Evolutionary conservation across 2,888 invertebrate genomes (phyloP).

Genomic region (Tipula unca): DNA sequence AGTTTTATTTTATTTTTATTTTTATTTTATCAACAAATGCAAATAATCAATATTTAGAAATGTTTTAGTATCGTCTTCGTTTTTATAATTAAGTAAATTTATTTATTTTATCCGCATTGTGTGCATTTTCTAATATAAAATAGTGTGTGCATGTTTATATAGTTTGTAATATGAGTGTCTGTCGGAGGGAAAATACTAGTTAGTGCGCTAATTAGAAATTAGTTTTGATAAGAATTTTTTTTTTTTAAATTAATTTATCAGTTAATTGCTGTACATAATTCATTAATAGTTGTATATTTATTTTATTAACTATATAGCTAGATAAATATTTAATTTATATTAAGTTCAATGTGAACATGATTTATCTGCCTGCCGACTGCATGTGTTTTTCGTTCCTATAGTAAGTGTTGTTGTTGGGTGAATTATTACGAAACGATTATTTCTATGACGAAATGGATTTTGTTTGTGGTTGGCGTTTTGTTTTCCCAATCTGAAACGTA

Average conservation of each 20-base stretch:
- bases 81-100: neutral
- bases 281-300: too few species aligned
- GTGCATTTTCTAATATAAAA: neutral
- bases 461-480: too few species aligned
- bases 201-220: neutral
- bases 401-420: too few species aligned
- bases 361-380: too few species aligned
- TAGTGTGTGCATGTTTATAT: neutral
- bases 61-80: neutral
- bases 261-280: neutral
- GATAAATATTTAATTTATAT: neutral
- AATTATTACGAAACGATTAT: too few species aligned
- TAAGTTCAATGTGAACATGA: neutral
- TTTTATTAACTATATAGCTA: too few species aligned
- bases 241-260: neutral
- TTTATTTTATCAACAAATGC: neutral
- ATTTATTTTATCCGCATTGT: neutral
- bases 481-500: too few species aligned
- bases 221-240: neutral
- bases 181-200: neutral
- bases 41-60: neutral
- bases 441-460: too few species aligned
- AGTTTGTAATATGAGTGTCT: neutral
- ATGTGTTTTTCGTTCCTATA: too few species aligned
- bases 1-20: neutral